Conservation (phyloP, 2,797 vertebrate species). For the Chaetophractus vellerosus region DNA sequence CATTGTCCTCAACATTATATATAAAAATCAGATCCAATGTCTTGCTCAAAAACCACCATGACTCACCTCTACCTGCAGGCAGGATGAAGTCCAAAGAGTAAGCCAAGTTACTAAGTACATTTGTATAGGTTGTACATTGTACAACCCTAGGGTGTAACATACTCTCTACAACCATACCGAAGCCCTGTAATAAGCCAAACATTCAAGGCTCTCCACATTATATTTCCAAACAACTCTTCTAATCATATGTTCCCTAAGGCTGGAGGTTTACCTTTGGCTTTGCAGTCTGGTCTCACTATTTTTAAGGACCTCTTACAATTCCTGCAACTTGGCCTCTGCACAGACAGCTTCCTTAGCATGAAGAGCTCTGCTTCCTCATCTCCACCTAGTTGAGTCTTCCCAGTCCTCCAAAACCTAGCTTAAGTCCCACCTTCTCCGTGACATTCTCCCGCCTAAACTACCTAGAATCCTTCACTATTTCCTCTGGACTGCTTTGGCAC, state of each 20-base stretch:
- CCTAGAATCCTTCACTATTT: not conserved
- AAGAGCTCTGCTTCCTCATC: not conserved
- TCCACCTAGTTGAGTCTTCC: not conserved
- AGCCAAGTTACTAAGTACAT: not conserved
- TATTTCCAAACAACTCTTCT: not conserved
- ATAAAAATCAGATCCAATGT: not conserved
- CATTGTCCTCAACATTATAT: not conserved
- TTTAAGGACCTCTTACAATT: not conserved
- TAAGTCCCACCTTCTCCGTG: not conserved
- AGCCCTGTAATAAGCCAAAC: not conserved
- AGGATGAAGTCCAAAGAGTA: not conserved
- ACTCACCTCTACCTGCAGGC: not conserved
- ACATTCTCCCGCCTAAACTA: not conserved
- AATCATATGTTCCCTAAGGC: not conserved
- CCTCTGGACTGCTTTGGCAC: not conserved
- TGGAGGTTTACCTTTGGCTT: not conserved
- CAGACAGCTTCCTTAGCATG: not conserved
- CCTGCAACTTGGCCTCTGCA: not conserved
- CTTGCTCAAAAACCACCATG: not conserved
- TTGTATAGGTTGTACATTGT: not conserved
- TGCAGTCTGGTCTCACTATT: not conserved
- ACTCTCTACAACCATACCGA: not conserved
- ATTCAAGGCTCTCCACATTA: not conserved
- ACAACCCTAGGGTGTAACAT: not conserved
- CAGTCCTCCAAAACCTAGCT: not conserved